Percentiles rank a stretch among this genome's conserved stretches.
phyloP scores from a whole-genome alignment of 2,113 vertebrate species.

The Nannospalax galili region DNA sequence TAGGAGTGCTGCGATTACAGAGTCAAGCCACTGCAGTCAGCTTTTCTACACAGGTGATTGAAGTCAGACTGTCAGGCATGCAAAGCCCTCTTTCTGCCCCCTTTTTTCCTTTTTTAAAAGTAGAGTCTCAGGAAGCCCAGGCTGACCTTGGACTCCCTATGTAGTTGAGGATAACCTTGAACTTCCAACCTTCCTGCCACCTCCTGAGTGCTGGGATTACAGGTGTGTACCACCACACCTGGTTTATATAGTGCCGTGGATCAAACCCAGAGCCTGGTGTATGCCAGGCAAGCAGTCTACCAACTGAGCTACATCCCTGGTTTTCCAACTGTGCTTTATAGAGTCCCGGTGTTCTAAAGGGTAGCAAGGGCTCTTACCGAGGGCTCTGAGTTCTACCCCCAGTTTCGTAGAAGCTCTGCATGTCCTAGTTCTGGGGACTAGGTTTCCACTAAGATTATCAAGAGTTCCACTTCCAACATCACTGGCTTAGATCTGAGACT shows the following conservation, averaged over 20 bases:
- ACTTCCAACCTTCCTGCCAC: background rate
- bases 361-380: too few relatives aligned
- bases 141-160: background rate
- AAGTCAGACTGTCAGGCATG: background rate
- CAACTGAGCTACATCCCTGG: background rate
- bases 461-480: background rate
- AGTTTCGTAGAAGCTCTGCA: background rate
- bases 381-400: background rate
- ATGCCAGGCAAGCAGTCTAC: background rate
- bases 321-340: background rate
- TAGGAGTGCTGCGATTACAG: background rate
- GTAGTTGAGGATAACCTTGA: background rate
- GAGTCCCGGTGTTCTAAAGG: background rate
- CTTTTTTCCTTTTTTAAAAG: background rate
- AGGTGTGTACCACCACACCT: background rate
- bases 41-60: background rate
- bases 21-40: background rate
- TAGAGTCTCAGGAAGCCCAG: background rate
- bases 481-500: background rate
- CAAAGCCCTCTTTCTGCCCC: background rate
- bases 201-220: background rate
- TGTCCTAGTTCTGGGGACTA: accelerated
- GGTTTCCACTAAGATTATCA: background rate
- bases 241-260: background rate
- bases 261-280: background rate